Evolutionary conservation across 2,113 vertebrate genomes (phyloP), one percentile per base, ranked within the genome.

Genomic region (Antennarius striatus): DNA sequence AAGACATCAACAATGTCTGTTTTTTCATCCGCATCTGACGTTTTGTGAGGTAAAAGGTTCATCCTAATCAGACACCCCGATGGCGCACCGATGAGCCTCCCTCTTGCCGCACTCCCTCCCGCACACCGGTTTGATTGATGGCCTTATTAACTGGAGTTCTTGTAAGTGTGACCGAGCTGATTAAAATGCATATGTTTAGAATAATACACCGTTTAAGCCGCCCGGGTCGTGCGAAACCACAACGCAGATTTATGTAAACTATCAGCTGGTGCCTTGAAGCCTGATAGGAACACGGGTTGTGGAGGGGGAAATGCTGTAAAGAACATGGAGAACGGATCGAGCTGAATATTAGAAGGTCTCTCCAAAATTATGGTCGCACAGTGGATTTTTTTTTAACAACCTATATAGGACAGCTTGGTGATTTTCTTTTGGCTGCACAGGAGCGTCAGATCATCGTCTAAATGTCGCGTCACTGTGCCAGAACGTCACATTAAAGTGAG

Each of bases 121-220:
- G 59, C 62, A 61, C 66, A 48, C 47, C 56, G 65, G 29, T 90
- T 82, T 97, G 96, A 99, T 98, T 98, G 96, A 99, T 98, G 93
- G 95, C 94, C 96, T 98, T 98, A 98, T 98, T 98, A 98, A 96
- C 95, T 92, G 94, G 90, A 95, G 95, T 95, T 97, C 96, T 96
- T 98, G 96, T 99, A 97, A 96, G 93, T 96, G 96, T 99, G 96
- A 98, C 97, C 95, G 88, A 95, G 92, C 93, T 96, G 95, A 98
- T 98, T 98, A 96, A 95, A 92, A 95, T 95, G 95, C 96, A 96
- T 97, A 98, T 98, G 96, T 96, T 96, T 95, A 95, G 95, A 95
- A 96, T 98, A 98, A 97, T 96, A 94, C 90, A 94, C 92, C 91
- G 94, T 95, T 98, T 98, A 97, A 96, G 94, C 93, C 94, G 93